phyloP scores from a whole-genome alignment of 2,797 vertebrate genomes.

The Crossoptilon crossoptilon region DNA sequence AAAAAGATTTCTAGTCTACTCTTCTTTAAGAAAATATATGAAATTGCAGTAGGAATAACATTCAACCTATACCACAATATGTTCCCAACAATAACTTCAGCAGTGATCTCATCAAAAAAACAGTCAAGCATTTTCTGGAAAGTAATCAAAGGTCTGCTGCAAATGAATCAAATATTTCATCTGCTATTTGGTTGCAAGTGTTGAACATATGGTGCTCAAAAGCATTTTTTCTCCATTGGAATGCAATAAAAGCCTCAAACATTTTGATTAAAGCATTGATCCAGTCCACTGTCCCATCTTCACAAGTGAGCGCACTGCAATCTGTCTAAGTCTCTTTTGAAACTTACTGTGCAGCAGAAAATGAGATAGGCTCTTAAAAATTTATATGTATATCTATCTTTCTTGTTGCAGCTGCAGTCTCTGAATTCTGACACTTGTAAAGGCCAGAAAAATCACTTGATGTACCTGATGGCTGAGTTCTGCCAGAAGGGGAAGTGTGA shows the following conservation, averaged over 20 bases:
- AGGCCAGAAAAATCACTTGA: slow-evolving; percentile 37
- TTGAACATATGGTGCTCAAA: slow-evolving; percentile 66
- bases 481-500: neutral
- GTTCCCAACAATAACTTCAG: slow-evolving; percentile 7
- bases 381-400: slow-evolving; percentile 29
- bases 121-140: slow-evolving; percentile 52
- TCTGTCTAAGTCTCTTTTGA: slow-evolving; percentile 38
- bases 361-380: slow-evolving; percentile 39
- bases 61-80: slow-evolving; percentile 10
- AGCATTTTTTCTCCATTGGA: slow-evolving; percentile 56
- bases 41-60: neutral
- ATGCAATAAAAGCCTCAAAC: slow-evolving; percentile 62
- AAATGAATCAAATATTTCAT: slow-evolving; percentile 70
- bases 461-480: neutral
- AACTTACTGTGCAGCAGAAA: slow-evolving; percentile 8
- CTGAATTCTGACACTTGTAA: slow-evolving; percentile 35
- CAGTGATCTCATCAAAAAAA: slow-evolving; percentile 58
- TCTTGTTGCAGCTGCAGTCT: slow-evolving; percentile 1
- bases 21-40: slow-evolving; percentile 24
- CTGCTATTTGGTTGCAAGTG: slow-evolving; percentile 59
- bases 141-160: slow-evolving; percentile 60
- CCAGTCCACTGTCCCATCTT: slow-evolving; percentile 43
- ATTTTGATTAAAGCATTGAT: slow-evolving; percentile 72
- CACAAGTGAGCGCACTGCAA: slow-evolving; percentile 29
- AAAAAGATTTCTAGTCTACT: neutral